phyloP scores from a whole-genome alignment of 2,113 vertebrate species.

The Brevimyrus niger region DNA sequence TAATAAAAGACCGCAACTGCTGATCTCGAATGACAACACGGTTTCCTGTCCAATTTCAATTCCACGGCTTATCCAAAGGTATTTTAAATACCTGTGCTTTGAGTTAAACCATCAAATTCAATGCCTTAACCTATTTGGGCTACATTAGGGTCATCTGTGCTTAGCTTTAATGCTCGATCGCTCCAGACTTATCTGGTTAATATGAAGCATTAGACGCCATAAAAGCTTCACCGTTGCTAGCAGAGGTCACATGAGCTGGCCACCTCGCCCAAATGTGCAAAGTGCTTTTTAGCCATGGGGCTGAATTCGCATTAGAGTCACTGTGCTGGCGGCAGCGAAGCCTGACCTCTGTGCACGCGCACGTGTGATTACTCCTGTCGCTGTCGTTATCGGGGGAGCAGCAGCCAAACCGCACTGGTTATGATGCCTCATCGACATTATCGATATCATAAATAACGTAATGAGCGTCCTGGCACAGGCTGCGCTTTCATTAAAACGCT shows the following conservation, averaged over 20 bases:
- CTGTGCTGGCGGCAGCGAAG: neutral
- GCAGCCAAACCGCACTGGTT: neutral
- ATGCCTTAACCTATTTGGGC: slow-evolving; percentile 23
- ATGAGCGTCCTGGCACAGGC: neutral
- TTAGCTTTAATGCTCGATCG: slow-evolving; percentile 20
- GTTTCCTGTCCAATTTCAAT: slow-evolving; percentile 35
- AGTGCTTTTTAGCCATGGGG: slow-evolving; percentile 14
- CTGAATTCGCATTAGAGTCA: neutral
- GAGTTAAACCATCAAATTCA: slow-evolving; percentile 29
- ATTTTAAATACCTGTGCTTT: slow-evolving; percentile 34
- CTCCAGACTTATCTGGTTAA: slow-evolving; percentile 11
- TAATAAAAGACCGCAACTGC: slow-evolving; percentile 17
- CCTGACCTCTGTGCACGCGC: neutral
- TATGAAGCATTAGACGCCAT: neutral
- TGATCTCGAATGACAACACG: slow-evolving; percentile 25
- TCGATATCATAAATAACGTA: slow-evolving; percentile 22
- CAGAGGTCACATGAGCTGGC: neutral
- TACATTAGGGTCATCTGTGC: slow-evolving; percentile 22
- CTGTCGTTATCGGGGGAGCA: neutral
- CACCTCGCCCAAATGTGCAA: neutral
- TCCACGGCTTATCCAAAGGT: slow-evolving; percentile 35
- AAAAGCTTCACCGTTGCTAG: slow-evolving; percentile 7
- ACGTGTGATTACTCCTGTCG: neutral
- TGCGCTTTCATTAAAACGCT: slow-evolving; percentile 9
- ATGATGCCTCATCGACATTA: neutral